Evolutionary conservation across 1,140 invertebrate genomes (phyloP).

Genomic region (Coenobita brevimanus): DNA sequence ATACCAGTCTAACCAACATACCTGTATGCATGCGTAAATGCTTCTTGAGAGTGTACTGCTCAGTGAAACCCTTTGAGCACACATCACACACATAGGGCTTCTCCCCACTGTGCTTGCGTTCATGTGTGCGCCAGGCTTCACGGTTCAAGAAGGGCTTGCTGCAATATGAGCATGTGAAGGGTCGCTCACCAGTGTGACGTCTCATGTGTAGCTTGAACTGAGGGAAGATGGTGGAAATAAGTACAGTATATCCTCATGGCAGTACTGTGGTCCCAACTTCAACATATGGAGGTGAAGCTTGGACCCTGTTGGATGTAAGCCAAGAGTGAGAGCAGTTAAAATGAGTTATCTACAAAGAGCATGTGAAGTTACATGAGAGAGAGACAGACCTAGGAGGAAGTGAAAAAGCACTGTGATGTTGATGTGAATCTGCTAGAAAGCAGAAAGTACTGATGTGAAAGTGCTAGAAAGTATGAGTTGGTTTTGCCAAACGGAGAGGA

Average conservation of each 20-base stretch:
- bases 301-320: no score
- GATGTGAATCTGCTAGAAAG: no score
- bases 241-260: background rate
- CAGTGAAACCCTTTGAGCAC: constrained; percentile 92
- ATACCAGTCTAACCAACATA: no score
- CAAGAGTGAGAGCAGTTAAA: no score
- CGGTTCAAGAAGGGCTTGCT: constrained; percentile 83
- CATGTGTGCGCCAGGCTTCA: constrained; percentile 90
- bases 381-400: no score
- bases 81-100: constrained; percentile 85
- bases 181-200: constrained; percentile 43
- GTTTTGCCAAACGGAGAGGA: no score
- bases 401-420: no score
- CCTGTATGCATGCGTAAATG: constrained; percentile 92
- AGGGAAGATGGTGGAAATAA: background rate
- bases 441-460: no score
- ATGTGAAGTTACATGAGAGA: background rate
- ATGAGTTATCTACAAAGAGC: no score
- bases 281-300: no score
- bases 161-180: constrained; percentile 84
- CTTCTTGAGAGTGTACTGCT: constrained; percentile 92
- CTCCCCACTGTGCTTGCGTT: constrained; percentile 90
- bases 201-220: constrained; percentile 54
- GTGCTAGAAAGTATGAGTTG: no score
- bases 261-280: no score